Evolutionary conservation across 64 coral and sea anemone genomes (phyloP), one percentile per base, ranked within the genome.

Genomic region (Montipora foliosa): DNA sequence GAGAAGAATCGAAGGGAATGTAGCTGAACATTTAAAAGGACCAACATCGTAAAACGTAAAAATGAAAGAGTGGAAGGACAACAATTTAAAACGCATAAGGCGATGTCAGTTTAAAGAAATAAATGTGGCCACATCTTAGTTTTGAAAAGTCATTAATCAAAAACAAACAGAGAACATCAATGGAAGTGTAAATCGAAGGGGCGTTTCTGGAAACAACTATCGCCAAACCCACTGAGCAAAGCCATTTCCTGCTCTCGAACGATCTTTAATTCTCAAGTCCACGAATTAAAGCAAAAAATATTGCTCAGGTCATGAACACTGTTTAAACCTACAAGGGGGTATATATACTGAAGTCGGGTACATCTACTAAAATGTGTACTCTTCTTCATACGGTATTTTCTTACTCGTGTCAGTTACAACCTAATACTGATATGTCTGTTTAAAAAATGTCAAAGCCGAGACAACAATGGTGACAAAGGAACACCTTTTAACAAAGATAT

Each of bases 101-200:
- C 37, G 37, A 37, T 37, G 37, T 37, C 37, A 37, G 52, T 55
- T 55, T 5, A 10, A 55, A 55, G 4, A 55, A 55, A 55, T 7
- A 55, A 55, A 55, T 55, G 52, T 55, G 52, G 52, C 52, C 52
- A 55, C 2, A 55, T 55, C 10, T 55, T 55, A 55, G 5, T 55
- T 55, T 10, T 55, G 10, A 10, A 55, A 37, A 37, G 37, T 37
- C 37, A 37, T 37, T 4, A 71, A 71, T 21, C 0, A 71, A 71
- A 21, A 37, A 37, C 37, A 37, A 37, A 37, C 37, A 37, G 37
- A 37, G 0, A 52, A 13, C 61, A 59, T 61, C 53, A 24, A 61
- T 48, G 15, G 67, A 86, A 72, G 82, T 71, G 82, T 86, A 86
- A 86, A 86, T 83, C 67, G 82, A 86, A 64, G 82, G 82, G 82